These are phyloP conservation scores for Drosophila bunnanda DNA, from an alignment of 2,888 invertebrate genomes.

Conservation along the genomic window DNA sequence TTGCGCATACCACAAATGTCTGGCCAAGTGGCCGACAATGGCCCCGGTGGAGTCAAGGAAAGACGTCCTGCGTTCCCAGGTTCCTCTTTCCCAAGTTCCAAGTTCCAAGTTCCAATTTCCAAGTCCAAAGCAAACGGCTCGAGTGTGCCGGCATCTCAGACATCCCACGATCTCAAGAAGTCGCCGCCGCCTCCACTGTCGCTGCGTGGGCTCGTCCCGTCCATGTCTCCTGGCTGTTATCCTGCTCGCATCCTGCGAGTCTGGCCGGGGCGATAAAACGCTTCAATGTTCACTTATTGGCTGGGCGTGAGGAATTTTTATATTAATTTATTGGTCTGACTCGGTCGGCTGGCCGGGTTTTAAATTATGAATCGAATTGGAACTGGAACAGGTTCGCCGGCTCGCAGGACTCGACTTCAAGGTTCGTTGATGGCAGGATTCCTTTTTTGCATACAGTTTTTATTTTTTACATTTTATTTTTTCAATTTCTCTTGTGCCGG, in stretches of 20 bases:
- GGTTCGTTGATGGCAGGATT: conserved; percentile 31
- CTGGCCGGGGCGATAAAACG: conserved; percentile 72
- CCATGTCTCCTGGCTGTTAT: conserved; percentile 18
- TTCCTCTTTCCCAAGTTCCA: conserved; percentile 12
- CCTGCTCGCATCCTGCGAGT: conserved; percentile 55
- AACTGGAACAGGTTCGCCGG: conserved; percentile 35
- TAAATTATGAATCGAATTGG: conserved; percentile 77
- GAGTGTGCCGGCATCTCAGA: conserved; percentile 72
- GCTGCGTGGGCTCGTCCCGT: conserved; percentile 14
- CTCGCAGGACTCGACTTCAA: conserved; percentile 25
- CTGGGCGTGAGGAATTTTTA: conserved; percentile 83
- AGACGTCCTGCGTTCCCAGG: conserved; percentile 3
- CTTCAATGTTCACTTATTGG: conserved; percentile 80
- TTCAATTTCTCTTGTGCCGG: conserved; percentile 57
- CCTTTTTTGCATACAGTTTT: conserved; percentile 42
- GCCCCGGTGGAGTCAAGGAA: conserved; percentile 8
- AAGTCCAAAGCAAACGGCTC: conserved; percentile 65
- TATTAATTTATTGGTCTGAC: conserved; percentile 79
- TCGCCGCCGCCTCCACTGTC: background rate
- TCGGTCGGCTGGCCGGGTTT: conserved; percentile 47
- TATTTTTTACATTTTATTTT: conserved; percentile 9
- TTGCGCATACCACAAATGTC: conserved; percentile 67
- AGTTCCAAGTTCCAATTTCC: conserved; percentile 23
- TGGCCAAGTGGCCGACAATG: conserved; percentile 43
- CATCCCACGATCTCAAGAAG: conserved; percentile 50